phyloP scores from a whole-genome alignment of 1,140 invertebrate genomes.

The Oppia nitens region DNA sequence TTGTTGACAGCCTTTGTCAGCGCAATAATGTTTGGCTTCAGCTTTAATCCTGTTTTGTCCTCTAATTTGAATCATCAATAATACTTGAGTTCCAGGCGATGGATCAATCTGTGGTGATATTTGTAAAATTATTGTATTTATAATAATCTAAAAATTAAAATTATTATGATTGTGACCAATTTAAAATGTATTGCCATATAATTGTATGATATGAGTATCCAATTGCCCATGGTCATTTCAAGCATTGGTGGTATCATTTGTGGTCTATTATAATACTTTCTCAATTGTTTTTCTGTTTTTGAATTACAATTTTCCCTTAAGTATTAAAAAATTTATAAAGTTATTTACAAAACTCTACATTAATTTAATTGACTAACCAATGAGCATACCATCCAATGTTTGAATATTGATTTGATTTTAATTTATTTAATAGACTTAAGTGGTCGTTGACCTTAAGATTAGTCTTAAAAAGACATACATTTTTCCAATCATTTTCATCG shows the following conservation, averaged over 20 bases:
- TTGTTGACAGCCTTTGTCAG: conserved; percentile 41
- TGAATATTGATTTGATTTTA: conserved; percentile 37
- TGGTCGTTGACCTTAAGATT: conserved; percentile 47
- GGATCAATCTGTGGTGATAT: conserved; percentile 38
- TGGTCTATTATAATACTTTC: conserved; percentile 49
- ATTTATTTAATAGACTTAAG: conserved; percentile 42
- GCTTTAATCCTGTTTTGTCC: conserved; percentile 46
- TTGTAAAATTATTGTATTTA: neutral
- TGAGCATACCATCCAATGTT: conserved; percentile 59
- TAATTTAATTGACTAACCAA: conserved; percentile 34
- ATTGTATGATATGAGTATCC: conserved; percentile 57
- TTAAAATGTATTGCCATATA: conserved; percentile 54
- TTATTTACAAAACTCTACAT: neutral
- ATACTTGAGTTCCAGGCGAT: conserved; percentile 35
- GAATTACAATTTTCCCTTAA: conserved; percentile 59
- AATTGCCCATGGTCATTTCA: conserved; percentile 56
- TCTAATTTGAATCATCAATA: conserved; percentile 52
- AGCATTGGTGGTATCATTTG: conserved; percentile 55
- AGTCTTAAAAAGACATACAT: conserved; percentile 44
- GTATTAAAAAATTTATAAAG: conserved; percentile 12
- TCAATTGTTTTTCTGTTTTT: conserved; percentile 48
- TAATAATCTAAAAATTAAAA: conserved; percentile 2
- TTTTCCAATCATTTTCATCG: neutral
- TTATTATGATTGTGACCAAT: conserved; percentile 28
- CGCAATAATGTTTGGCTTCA: conserved; percentile 47